Evolutionary conservation across 2,113 vertebrate species (phyloP), one percentile per base, ranked within the genome.

Genomic region (Paraplagusia blochii): DNA sequence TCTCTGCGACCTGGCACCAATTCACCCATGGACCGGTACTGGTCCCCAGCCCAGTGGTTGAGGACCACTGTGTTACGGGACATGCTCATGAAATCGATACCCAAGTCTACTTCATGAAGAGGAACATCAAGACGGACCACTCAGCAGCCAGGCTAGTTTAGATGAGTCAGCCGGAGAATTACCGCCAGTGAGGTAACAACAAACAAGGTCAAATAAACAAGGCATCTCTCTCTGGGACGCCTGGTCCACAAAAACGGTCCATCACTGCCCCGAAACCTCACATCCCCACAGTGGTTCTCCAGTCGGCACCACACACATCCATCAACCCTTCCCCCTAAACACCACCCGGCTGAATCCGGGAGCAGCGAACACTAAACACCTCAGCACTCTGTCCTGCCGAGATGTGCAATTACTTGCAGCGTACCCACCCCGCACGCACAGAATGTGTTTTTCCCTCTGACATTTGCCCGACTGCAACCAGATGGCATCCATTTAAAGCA

Each of bases 401-500:
- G 83, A 73, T 52, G 33, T 55, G 70, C 79, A 55, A 57, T 65
- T 34, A 40, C 22, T 29, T 29, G 22, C 60, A 11, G 47, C n/a
- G 13, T 11, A 34, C 19, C 33, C 14, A 35, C n/a, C 5, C 33
- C 53, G 6, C 40, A 29, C 57, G 50, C 52, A 48, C 48, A 47
- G 7, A 67, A 52, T 60, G 72, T 11, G 29, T 13, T 39, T 52
- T 44, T 60, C 65, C 67, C 62, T 65, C 54, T 74, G 68, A 85
- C 71, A 72, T 54, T 16, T 63, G 51, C 54, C 65, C 55, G n/a
- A 56, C 57, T 74, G 64, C 72, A 77, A 78, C 14, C 83, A 87
- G 85, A 87, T 87, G 86, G 86, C 68, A 69, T 10, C 58, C 81
- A 84, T 83, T 88, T 81, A 63, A 74, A 78, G 76, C 77, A 82